Conservation (phyloP, 2,888 invertebrate species). For the Macaria liturata region DNA sequence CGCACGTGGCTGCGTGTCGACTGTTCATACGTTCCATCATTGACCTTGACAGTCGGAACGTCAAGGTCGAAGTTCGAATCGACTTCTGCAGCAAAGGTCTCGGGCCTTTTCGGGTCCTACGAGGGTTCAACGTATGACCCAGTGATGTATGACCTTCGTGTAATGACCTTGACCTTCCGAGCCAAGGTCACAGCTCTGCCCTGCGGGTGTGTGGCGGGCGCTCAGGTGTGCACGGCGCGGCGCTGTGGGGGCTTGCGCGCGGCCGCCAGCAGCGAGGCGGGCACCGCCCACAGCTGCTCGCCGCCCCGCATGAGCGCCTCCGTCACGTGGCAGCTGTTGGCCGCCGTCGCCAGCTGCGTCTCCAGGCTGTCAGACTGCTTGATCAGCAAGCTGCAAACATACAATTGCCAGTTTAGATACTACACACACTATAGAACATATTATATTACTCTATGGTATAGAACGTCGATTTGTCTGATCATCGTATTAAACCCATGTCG, state of each 20-base stretch:
- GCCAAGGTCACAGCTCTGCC: conserved; percentile 26
- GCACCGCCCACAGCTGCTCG: conserved; percentile 91
- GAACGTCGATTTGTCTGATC: no score
- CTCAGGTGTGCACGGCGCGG: conserved; percentile 63
- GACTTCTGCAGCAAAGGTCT: conserved; percentile 3
- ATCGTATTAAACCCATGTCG: no score
- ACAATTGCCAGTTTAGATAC: no score
- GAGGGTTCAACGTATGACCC: no score
- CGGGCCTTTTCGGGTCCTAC: no score
- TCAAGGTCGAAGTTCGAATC: conserved; percentile 36
- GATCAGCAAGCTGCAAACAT: conserved; percentile 80
- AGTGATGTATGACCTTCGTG: not conserved
- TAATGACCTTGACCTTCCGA: conserved; percentile 30
- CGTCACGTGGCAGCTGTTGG: conserved; percentile 93
- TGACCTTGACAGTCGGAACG: conserved; percentile 39
- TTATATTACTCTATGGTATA: no score
- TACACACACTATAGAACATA: no score
- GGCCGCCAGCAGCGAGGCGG: conserved; percentile 85
- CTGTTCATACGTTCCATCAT: conserved; percentile 19
- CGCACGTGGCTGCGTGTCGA: conserved; percentile 9
- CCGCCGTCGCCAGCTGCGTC: conserved; percentile 92
- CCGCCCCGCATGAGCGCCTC: conserved; percentile 91
- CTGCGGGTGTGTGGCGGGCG: not conserved
- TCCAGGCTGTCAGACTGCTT: conserved; percentile 85
- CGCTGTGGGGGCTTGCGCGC: conserved; percentile 74